Base-by-base conservation (phyloP, 2,797 vertebrate species). In the Periophthalmus magnuspinnatus region DNA sequence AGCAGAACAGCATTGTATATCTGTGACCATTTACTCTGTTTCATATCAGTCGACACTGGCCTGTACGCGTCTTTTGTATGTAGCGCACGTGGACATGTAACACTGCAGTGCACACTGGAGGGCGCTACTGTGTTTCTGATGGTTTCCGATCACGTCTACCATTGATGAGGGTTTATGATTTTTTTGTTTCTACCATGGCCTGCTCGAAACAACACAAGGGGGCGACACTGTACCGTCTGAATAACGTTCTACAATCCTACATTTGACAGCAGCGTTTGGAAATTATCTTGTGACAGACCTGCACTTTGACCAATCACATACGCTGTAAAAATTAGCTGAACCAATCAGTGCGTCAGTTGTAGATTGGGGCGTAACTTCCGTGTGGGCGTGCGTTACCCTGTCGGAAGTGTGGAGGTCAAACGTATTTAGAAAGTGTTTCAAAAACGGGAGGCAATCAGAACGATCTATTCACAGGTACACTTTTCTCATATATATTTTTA, bases 361-460 rank as follows among this genome's bases (percentile, higher is more conserved):
- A 11, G 2, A 8, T 2, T 17, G 48, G 13, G 88, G 82, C 81
- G 84, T 77, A 68, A 0, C 7, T 84, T 80, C 59, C 5, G 50
- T 6, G 80, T 83, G 80, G 83, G 84, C 8, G 86, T 87, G 81
- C 16, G n/a, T 22, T 24, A 61, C 52, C 8, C 28, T 17, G 55
- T n/a, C 72, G 71, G 50, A 81, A 71, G 78, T 80, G 74, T 80
- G 74, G 88, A 91, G 91, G 91, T 92, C 90, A 92, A 89, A 87
- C 57, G 6, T 55, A 3, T 22, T 0, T 22, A 73, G 28, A 9
- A 47, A 24, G 72, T 78, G 74, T 78, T 77, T 62, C 32, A 4
- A 52, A 70, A 87, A 69, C 80, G 78, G 78, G 84, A 72, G 58
- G 5, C 19, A 19, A 28, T 10, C 17, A 58, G 14, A 3, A 1